These are phyloP conservation scores for Porites lobata DNA, from an alignment of 92 coral and sea anemone species.

Conservation along the genomic window DNA sequence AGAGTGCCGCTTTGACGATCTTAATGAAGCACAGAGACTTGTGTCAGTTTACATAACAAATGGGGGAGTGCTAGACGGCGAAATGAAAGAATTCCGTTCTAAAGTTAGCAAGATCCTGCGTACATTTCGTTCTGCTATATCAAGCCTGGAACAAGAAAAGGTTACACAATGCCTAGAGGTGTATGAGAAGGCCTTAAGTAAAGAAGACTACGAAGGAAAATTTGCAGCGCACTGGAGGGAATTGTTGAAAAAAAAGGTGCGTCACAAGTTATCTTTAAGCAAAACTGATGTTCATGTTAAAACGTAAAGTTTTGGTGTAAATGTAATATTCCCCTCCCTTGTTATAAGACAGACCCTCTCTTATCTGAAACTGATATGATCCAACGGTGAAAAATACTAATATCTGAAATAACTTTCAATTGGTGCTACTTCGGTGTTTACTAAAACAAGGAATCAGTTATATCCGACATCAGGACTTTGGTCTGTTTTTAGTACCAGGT, in stretches of 20 bases:
- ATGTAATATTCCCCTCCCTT: no score
- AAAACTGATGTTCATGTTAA: no score
- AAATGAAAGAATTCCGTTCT: background rate
- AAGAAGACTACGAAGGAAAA: constrained; percentile 19
- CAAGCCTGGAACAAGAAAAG: constrained; percentile 1
- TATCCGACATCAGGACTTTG: no score
- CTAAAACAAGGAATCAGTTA: no score
- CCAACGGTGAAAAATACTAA: no score
- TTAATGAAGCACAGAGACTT: background rate
- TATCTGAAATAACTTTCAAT: no score
- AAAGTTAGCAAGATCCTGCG: constrained; percentile 3
- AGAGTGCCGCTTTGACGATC: constrained; percentile 48
- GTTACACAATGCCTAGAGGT: constrained; percentile 20
- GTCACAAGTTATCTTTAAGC: background rate
- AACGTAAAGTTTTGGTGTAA: no score
- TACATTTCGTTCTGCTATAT: constrained; percentile 21
- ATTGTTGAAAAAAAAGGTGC: background rate
- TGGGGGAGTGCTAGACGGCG: background rate
- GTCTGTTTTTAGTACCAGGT: no score
- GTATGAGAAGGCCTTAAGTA: constrained; percentile 16
- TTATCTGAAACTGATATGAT: no score
- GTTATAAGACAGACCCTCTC: no score
- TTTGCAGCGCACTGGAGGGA: constrained; percentile 21
- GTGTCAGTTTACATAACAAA: background rate
- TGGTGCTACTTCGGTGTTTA: no score